Conservation (phyloP, 2,888 invertebrate species). For the Myathropa florea region DNA sequence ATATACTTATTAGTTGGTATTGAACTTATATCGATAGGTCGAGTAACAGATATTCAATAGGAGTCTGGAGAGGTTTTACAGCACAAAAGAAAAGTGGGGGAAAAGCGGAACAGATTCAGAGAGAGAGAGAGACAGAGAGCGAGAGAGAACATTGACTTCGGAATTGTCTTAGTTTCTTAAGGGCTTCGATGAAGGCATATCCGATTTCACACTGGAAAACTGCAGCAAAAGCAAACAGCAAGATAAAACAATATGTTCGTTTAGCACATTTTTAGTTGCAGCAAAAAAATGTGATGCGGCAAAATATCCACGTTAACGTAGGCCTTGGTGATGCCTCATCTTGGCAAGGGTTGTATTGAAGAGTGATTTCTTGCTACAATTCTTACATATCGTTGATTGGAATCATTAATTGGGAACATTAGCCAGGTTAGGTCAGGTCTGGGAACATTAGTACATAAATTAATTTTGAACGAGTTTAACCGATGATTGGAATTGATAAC, state of each 20-base stretch:
- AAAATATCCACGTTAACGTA: background rate
- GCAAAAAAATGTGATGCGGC: background rate
- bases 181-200: conserved; percentile 55
- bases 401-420: too few relatives aligned
- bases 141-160: conserved; percentile 53
- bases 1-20: conserved; percentile 40
- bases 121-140: conserved; percentile 25
- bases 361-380: too few relatives aligned
- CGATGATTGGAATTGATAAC: too few relatives aligned
- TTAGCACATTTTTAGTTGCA: background rate
- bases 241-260: background rate
- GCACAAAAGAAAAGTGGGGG: conserved; percentile 16
- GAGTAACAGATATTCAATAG: conserved; percentile 45
- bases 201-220: conserved; percentile 43
- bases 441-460: too few relatives aligned
- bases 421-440: too few relatives aligned
- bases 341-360: too few relatives aligned
- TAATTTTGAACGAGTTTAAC: too few relatives aligned
- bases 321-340: too few relatives aligned
- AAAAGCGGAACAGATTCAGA: conserved; percentile 35
- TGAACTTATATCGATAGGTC: conserved; percentile 57
- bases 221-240: background rate
- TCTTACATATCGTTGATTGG: too few relatives aligned
- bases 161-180: conserved; percentile 45
- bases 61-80: background rate